These are phyloP conservation scores for Malurus elegans DNA, from an alignment of 2,113 vertebrate genomes.

Conservation along the genomic window DNA sequence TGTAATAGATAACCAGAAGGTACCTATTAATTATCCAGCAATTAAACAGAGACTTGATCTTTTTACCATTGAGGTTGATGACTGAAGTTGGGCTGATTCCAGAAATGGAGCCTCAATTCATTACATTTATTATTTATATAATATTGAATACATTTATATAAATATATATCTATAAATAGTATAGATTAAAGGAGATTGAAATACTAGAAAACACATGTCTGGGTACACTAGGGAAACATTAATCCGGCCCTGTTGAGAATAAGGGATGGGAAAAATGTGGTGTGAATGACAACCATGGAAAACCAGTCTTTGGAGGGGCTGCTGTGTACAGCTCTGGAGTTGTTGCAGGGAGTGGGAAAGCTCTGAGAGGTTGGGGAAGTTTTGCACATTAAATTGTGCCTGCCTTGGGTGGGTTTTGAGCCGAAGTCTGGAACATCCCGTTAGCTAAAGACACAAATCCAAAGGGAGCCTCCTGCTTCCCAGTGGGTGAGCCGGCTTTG, in stretches of 20 bases:
- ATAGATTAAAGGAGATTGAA: background rate
- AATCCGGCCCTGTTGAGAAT: background rate
- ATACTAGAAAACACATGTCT: background rate
- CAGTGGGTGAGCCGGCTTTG: background rate
- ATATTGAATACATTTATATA: too few relatives aligned
- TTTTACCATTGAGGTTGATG: background rate
- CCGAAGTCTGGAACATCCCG: background rate
- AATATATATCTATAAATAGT: too few relatives aligned
- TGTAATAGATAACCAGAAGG: background rate
- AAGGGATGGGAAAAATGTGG: background rate
- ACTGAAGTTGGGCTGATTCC: background rate
- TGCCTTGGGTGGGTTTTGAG: background rate
- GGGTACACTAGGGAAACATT: background rate
- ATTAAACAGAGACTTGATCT: background rate
- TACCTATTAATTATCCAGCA: background rate
- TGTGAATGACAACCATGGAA: background rate
- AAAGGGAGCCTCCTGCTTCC: background rate
- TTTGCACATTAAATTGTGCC: background rate
- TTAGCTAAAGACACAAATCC: background rate
- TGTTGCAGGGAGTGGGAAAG: background rate
- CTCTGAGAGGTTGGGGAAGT: background rate
- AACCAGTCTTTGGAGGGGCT: background rate
- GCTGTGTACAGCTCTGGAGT: background rate
- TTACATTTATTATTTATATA: background rate
- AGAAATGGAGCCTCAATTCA: background rate